phyloP scores from a whole-genome alignment of 2,113 vertebrate species.

The Scortum barcoo region DNA sequence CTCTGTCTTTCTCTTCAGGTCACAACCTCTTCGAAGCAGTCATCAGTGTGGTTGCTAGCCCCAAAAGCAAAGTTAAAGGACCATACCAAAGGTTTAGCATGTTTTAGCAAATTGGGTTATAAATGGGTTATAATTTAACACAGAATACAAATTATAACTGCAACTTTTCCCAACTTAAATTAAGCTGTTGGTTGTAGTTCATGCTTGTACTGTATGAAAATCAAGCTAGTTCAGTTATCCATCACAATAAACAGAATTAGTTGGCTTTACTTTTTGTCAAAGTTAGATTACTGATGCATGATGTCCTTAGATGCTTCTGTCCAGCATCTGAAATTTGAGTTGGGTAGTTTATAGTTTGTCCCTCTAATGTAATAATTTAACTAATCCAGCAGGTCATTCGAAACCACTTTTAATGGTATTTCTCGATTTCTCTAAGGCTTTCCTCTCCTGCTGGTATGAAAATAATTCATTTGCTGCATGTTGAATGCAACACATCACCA shows the following conservation, averaged over 20 bases:
- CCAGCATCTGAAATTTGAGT: slow-evolving; percentile 9
- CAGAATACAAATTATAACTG: not conserved
- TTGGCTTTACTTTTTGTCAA: not conserved
- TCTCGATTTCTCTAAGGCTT: not conserved
- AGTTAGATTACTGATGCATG: not conserved
- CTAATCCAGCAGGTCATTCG: slow-evolving; percentile 12
- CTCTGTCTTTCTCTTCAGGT: slow-evolving; percentile 59
- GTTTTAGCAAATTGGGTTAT: slow-evolving; percentile 1
- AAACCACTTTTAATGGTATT: slow-evolving; percentile 1
- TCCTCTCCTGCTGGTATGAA: not conserved
- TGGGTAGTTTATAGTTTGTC: slow-evolving; percentile 1
- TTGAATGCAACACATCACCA: not conserved
- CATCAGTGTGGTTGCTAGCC: not conserved
- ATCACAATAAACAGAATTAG: not conserved
- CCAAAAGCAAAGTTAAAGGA: not conserved
- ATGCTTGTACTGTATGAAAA: not conserved
- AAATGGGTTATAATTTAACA: not conserved
- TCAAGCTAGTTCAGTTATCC: not conserved
- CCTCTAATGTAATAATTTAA: not conserved
- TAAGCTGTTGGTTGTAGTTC: not conserved
- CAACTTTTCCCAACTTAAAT: not conserved
- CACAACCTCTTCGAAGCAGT: not conserved
- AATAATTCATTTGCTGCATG: not conserved
- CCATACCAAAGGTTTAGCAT: slow-evolving; percentile 40
- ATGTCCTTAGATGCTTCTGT: not conserved